These are phyloP conservation scores for Octopus sinensis DNA, from an alignment of 1,140 invertebrate genomes.

Conservation along the genomic window DNA sequence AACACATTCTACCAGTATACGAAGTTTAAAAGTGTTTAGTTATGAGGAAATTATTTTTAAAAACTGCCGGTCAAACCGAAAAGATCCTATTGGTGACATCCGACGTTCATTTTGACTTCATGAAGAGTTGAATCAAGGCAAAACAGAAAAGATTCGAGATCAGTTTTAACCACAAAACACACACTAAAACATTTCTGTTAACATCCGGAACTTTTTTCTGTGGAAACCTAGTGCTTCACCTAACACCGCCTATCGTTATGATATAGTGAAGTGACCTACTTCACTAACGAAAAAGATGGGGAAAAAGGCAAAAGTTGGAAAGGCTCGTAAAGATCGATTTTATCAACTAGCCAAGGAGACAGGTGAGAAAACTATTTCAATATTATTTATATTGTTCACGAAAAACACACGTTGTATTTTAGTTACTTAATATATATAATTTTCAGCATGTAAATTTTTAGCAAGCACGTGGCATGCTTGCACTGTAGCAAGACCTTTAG, in stretches of 20 bases:
- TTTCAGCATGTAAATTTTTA: background rate
- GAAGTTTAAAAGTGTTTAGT: too few species aligned
- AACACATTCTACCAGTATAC: too few species aligned
- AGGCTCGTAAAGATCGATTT: constrained; percentile 96
- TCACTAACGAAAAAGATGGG: constrained; percentile 70
- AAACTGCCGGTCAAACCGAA: too few species aligned
- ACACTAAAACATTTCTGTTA: background rate
- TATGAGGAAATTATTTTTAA: too few species aligned
- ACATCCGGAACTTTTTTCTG: background rate
- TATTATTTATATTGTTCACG: background rate
- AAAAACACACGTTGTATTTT: background rate
- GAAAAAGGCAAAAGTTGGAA: constrained; percentile 95
- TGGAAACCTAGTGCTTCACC: background rate
- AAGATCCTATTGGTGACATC: background rate
- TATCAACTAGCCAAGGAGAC: constrained; percentile 98
- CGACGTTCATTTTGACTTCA: background rate
- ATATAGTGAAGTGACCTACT: background rate
- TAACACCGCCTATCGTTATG: background rate
- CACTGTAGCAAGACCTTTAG: background rate
- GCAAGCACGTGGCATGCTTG: background rate
- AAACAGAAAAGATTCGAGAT: background rate
- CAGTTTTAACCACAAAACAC: background rate
- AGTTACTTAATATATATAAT: background rate
- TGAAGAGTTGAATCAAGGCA: background rate
- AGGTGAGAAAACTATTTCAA: constrained; percentile 64